phyloP scores from a whole-genome alignment of 2,797 vertebrate species.

The Fistularia tabacaria region DNA sequence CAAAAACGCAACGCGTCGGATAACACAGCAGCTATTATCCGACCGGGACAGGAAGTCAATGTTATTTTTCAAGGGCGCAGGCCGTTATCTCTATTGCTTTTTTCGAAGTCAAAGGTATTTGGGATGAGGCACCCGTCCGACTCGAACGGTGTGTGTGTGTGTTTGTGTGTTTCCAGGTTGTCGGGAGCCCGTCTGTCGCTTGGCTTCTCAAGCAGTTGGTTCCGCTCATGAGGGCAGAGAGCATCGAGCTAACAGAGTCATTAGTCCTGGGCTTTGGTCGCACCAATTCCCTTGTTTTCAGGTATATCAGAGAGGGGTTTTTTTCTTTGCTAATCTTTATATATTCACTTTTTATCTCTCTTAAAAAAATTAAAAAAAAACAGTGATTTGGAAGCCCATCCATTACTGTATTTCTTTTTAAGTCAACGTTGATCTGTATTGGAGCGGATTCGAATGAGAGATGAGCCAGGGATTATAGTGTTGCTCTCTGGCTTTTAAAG shows the following conservation, averaged over 20 bases:
- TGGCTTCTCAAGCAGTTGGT: conserved; percentile 95
- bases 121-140: conserved; percentile 11
- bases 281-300: conserved; percentile 89
- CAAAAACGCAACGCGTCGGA: conserved; percentile 32
- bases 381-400: conserved; percentile 24
- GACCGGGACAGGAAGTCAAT: conserved; percentile 25
- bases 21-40: conserved; percentile 41
- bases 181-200: conserved; percentile 91
- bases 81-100: conserved; percentile 1
- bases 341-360: neutral
- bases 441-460: conserved; percentile 43
- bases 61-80: conserved; percentile 19
- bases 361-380: conserved; percentile 4
- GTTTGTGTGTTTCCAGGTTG: conserved; percentile 80
- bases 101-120: conserved; percentile 34
- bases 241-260: conserved; percentile 95
- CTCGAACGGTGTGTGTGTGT: conserved; percentile 15
- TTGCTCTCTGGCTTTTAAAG: conserved; percentile 24
- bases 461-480: conserved; percentile 45
- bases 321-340: neutral
- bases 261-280: conserved; percentile 96
- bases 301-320: conserved; percentile 56
- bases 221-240: conserved; percentile 95
- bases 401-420: conserved; percentile 22
- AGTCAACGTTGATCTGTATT: conserved; percentile 42